Evolutionary conservation across 2,113 vertebrate species (phyloP).

Genomic region (Paraplagusia blochii): DNA sequence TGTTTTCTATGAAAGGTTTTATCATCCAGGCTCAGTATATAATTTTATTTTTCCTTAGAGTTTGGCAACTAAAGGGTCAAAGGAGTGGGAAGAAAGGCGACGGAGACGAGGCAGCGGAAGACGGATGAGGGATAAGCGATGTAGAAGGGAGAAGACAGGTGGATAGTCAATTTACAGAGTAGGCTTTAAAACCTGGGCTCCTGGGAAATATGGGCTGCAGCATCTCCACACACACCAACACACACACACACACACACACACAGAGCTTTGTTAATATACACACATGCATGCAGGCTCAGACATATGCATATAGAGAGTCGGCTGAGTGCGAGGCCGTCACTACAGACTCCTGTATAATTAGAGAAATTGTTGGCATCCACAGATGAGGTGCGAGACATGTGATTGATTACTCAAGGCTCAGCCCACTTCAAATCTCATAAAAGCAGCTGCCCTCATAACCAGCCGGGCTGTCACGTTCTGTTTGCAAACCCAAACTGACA

Average conservation of each 20-base stretch:
- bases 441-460: conserved; percentile 29
- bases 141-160: conserved; percentile 37
- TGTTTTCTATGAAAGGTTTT: no score
- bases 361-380: conserved; percentile 26
- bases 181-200: conserved; percentile 57
- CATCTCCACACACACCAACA: conserved; percentile 11
- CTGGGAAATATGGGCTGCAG: conserved; percentile 60
- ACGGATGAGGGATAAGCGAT: conserved; percentile 49
- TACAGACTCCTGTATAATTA: conserved; percentile 41
- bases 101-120: conserved; percentile 32
- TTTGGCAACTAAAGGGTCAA: not conserved
- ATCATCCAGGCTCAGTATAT: no score
- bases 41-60: no score
- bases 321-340: conserved; percentile 20
- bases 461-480: conserved; percentile 6
- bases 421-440: conserved; percentile 22
- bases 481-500: conserved; percentile 17
- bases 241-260: conserved; percentile 4
- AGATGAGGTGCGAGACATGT: conserved; percentile 29
- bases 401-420: conserved; percentile 46
- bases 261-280: not conserved
- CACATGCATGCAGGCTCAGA: not conserved
- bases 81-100: not conserved
- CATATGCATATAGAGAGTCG: conserved; percentile 37
- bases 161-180: conserved; percentile 63